phyloP scores from a whole-genome alignment of 2,888 invertebrate species.

The Pteria penguin region DNA sequence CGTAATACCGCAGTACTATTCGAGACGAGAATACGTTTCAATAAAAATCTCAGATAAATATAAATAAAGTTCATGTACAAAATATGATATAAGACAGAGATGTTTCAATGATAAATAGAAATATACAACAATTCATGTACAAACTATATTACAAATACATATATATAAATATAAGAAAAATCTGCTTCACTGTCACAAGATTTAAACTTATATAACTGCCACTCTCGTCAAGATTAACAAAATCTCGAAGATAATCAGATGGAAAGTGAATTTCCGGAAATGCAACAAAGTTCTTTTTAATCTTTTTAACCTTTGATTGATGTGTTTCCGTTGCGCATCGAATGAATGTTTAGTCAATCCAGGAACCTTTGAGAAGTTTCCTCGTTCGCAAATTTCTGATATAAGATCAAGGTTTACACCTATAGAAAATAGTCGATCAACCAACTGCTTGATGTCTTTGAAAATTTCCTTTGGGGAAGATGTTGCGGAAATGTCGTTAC shows the following conservation, averaged over 20 bases:
- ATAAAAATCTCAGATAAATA: too few species aligned
- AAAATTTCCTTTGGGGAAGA: neutral
- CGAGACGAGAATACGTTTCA: too few species aligned
- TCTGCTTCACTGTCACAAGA: too few species aligned
- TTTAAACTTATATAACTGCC: too few species aligned
- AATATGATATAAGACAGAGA: too few species aligned
- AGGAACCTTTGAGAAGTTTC: neutral
- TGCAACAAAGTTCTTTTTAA: neutral
- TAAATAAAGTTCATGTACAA: too few species aligned
- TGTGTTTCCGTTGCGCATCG: neutral
- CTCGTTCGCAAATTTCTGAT: neutral
- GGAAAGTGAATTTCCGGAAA: neutral
- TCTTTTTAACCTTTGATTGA: neutral
- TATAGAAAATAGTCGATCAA: neutral
- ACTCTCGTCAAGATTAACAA: neutral
- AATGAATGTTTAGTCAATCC: neutral
- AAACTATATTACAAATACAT: too few species aligned
- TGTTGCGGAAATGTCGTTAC: neutral
- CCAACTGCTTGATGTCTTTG: neutral
- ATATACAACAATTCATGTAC: too few species aligned
- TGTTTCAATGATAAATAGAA: too few species aligned
- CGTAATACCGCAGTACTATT: too few species aligned
- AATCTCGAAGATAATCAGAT: neutral
- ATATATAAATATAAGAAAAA: too few species aligned
- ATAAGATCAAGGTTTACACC: neutral